phyloP scores from a whole-genome alignment of 1,140 invertebrate species.

The Popillia japonica region DNA sequence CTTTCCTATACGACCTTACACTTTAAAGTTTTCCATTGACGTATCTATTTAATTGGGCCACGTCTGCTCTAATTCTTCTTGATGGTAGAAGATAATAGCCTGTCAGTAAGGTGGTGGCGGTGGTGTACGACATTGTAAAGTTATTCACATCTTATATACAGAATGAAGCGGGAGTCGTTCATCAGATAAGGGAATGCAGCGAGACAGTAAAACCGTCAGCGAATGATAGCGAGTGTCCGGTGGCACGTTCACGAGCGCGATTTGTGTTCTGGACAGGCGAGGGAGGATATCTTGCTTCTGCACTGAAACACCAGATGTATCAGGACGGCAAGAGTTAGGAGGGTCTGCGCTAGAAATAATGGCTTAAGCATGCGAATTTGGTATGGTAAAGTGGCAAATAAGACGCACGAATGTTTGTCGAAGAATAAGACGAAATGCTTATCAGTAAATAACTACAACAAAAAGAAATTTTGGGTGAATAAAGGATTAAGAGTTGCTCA shows the following conservation, averaged over 20 bases:
- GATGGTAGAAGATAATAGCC: background rate
- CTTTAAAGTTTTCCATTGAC: no score
- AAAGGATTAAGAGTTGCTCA: no score
- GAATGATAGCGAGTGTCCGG: slow-evolving; percentile 37
- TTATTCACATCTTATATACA: slow-evolving; percentile 18
- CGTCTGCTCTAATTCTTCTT: background rate
- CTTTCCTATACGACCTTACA: no score
- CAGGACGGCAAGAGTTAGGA: background rate
- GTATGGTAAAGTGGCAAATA: background rate
- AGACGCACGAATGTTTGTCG: background rate
- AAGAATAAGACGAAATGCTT: no score
- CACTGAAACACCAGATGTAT: slow-evolving; percentile 1
- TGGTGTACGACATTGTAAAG: background rate
- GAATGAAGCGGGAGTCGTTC: slow-evolving; percentile 34
- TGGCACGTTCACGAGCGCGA: slow-evolving; percentile 46
- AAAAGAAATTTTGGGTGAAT: no score
- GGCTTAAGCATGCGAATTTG: background rate
- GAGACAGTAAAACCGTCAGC: slow-evolving; percentile 42
- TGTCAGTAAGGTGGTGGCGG: slow-evolving; percentile 15
- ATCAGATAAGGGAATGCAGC: slow-evolving; percentile 43
- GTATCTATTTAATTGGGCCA: background rate
- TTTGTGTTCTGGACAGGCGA: slow-evolving; percentile 43
- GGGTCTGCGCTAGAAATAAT: background rate
- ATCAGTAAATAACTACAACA: no score
- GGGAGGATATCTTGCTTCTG: slow-evolving; percentile 37